A percentile compares a stretch with the other conserved stretches of the same genome.
Conservation (phyloP, 2,113 vertebrate species). For the Hassar affinis region DNA sequence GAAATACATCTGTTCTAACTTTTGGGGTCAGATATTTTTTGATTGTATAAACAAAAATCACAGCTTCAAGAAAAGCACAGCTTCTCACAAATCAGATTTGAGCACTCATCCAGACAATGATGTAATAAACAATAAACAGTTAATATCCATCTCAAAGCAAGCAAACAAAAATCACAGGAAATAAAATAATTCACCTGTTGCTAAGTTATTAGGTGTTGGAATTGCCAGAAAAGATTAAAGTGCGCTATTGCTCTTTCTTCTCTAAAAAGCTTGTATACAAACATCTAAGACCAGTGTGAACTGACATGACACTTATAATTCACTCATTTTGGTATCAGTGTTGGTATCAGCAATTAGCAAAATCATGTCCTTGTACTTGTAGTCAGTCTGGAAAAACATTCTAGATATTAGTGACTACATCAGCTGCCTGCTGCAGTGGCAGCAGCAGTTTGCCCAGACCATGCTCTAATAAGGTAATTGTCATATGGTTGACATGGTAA, state of each 20-base stretch:
- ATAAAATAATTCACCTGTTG: background rate
- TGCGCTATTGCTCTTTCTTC: background rate
- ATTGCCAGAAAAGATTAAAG: background rate
- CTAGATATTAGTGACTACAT: background rate
- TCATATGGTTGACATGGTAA: conserved; percentile 47
- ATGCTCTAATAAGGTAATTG: conserved; percentile 20
- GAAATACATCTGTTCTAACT: too few species aligned
- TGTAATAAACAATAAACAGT: background rate
- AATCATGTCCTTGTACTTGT: background rate
- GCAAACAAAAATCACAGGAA: background rate
- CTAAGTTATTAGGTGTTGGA: background rate
- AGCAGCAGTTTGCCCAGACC: conserved; percentile 32
- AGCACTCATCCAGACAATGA: background rate
- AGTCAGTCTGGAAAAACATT: background rate
- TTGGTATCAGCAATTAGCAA: too few species aligned
- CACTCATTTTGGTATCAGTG: background rate
- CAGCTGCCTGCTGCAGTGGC: conserved; percentile 27
- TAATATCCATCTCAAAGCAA: background rate
- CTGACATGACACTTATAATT: background rate
- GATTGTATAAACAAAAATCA: too few species aligned
- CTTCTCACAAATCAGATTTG: background rate
- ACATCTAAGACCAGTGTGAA: background rate
- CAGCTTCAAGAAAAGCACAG: too few species aligned
- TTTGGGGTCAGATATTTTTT: too few species aligned
- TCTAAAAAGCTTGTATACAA: background rate